A percentile compares a stretch with the other conserved stretches of the same genome.
Evolutionary conservation across 2,888 invertebrate species (phyloP).

Genomic region (Labia minor): DNA sequence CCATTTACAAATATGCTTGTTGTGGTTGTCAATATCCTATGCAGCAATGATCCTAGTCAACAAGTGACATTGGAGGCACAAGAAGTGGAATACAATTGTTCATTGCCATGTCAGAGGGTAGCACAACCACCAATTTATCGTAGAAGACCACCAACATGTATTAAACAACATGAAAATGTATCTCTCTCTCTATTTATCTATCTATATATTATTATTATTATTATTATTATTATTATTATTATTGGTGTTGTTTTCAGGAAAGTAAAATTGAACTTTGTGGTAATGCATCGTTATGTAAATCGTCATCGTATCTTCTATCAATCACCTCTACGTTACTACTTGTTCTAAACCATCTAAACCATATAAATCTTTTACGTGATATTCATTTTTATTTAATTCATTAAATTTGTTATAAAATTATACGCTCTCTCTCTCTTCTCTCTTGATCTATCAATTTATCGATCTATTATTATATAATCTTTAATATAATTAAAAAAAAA

Average conservation of each 20-base stretch:
- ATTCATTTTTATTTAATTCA: no score
- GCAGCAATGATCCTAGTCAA: constrained; percentile 19
- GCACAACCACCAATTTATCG: constrained; percentile 28
- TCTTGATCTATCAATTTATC: no score
- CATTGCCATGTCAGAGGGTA: constrained; percentile 28
- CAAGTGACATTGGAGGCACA: constrained; percentile 13
- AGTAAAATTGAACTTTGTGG: constrained; percentile 28
- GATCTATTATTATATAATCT: no score
- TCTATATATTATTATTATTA: neutral
- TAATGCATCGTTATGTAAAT: constrained; percentile 13
- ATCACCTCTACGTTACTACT: neutral
- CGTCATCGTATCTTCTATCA: neutral
- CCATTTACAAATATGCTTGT: constrained; percentile 74
- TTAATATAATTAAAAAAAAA: no score
- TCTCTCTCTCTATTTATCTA: no score
- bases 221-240: no score
- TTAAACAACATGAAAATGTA: constrained; percentile 31
- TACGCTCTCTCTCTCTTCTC: no score
- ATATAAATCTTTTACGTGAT: neutral
- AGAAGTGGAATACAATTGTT: constrained; percentile 26
- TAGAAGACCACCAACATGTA: constrained; percentile 29
- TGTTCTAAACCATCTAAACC: neutral
- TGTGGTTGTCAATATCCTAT: constrained; percentile 59
- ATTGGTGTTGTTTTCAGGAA: constrained; percentile 25
- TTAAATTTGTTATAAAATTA: no score